Evolutionary conservation across 2,888 invertebrate genomes (phyloP).

Genomic region (Spodoptera exigua): DNA sequence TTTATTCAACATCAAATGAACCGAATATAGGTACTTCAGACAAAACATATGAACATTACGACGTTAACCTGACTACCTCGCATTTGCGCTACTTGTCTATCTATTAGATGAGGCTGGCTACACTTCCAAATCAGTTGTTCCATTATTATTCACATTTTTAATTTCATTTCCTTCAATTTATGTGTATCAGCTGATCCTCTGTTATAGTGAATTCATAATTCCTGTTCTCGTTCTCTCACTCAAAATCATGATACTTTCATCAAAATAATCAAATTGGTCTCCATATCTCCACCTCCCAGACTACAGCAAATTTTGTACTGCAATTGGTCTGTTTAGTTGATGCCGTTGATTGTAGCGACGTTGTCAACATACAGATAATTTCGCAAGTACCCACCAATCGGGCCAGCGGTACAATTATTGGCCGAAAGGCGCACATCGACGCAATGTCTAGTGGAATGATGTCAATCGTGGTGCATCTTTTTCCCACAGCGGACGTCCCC

Average conservation of each 20-base stretch:
- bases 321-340: constrained; percentile 28
- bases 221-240: constrained; percentile 29
- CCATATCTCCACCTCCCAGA: constrained; percentile 39
- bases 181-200: constrained; percentile 32
- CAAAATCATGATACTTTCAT: constrained; percentile 24
- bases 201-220: constrained; percentile 19
- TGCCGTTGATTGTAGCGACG: constrained; percentile 46
- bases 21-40: constrained; percentile 70
- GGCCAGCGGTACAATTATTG: constrained; percentile 42
- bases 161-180: constrained; percentile 32
- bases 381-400: constrained; percentile 48
- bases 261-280: constrained; percentile 27
- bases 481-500: constrained; percentile 68
- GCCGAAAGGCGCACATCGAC: constrained; percentile 56
- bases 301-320: constrained; percentile 36
- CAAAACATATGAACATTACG: constrained; percentile 67
- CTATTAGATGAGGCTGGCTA: constrained; percentile 53
- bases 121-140: constrained; percentile 43
- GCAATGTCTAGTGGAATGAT: constrained; percentile 61
- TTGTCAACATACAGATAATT: constrained; percentile 56
- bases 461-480: constrained; percentile 65
- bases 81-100: constrained; percentile 64
- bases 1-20: constrained; percentile 83
- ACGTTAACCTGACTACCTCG: constrained; percentile 69
- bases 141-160: not conserved